Evolutionary conservation across 2,113 vertebrate genomes (phyloP), one percentile per base, ranked within the genome.

Genomic region (Mormoops blainvillei): DNA sequence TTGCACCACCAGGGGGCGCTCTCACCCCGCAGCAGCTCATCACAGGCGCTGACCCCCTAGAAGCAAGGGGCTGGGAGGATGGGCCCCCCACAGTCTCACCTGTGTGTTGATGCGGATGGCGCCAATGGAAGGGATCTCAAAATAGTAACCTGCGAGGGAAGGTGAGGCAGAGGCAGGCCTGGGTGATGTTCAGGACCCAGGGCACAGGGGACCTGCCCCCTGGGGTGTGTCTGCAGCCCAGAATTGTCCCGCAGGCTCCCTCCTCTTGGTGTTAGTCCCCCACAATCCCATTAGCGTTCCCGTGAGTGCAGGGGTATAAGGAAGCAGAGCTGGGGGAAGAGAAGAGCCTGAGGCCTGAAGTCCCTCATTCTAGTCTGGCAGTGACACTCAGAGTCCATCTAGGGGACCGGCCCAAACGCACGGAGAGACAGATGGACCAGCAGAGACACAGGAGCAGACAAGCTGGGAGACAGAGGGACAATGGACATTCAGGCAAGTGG

Each of bases 41-140:
- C 18, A 0, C 15, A n/a, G 26, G 3, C 50, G 1, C 22, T 33
- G 78, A 41, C 80, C 50, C 38, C 15, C 18, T 0, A 20, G 52
- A 41, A 50, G 71, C 22, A 7, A 89, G 63, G 36, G 6, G 26
- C 78, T 63, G 65, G 52, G 68, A 70, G 81, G 65, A 56, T 18
- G 61, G 61, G 7, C 0, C 9, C 86, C 5, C 41, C 20, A 19
- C 12, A n/a, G n/a, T 33, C 97, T 38, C 96, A 99, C 99, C 99
- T 99, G 99, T 0, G 99, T 99, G 99, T 99, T 99, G 98, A 99
- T 99, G 96, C 99, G 98, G 98, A 99, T 99, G 93, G 99, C 99
- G 7, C 99, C 99, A 0, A 99, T 99, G 52, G 99, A 99, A 89
- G 99, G 99, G 91, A 99, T 99, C 98, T 99, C 99, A n/a, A 99